Evolutionary conservation across 2,888 invertebrate species (phyloP), one percentile per base, ranked within the genome.

Genomic region (Scaptomyza tumidula): DNA sequence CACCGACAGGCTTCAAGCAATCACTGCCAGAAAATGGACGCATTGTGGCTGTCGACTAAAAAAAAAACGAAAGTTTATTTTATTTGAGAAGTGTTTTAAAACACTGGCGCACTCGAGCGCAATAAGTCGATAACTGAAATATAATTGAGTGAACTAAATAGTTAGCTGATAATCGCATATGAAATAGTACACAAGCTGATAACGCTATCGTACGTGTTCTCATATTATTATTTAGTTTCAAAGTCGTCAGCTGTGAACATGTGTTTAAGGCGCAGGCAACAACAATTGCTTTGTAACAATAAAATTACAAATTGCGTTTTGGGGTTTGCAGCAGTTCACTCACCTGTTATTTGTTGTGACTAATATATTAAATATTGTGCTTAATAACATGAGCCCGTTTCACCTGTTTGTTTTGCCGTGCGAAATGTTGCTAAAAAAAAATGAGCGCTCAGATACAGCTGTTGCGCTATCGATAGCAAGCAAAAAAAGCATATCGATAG

Each of bases 1-100:
- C 83, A 71, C 93, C 92, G 13, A 92, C 60, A 31, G 90, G 56
- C 70, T 91, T 91, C 66, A 91, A 78, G 63, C 80, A 90, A 57
- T 89, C 88, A 59, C 59, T 68, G 61, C 69, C 73, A 50, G 73
- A 74, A 64, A 89, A 88, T 52, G 87, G 88, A 69, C 81, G 86
- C 90, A 90, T 90, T 67, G 46, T 61, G 39, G 4, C 24, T 27
- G 53, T 41, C 54, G 44, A 53, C 70, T 75, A 56, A 48, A 80
- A 78, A 48, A 56, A 50, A 80, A 78, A 48, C 19, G 16, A 58
- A 66, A 43, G 19, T n/a, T 24, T 24, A 58, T 60, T 53, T 24
- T 29, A 53, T 29, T 11, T 16, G 39, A 35, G 14, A 16, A 33
- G 37, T 19, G 53, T 50, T 41, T 53, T 16, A 2, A 24, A 58